Percentiles rank a stretch among this genome's conserved stretches.
Evolutionary conservation across 2,888 invertebrate genomes (phyloP).

Genomic region (Sphaerophoria rueppellii): DNA sequence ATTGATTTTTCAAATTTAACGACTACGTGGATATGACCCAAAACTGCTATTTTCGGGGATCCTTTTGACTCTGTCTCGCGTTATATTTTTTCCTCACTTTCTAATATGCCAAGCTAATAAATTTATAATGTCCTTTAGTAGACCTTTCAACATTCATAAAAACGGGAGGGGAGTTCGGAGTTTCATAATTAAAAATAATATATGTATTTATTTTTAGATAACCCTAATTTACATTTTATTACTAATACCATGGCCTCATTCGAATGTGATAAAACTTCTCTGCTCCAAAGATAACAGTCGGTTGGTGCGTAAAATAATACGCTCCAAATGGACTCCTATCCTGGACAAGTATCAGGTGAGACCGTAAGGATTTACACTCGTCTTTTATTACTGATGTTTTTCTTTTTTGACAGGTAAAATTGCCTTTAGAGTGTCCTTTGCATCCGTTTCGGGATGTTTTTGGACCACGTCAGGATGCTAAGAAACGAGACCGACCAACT

Average conservation of each 20-base stretch:
- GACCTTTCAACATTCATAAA: background rate
- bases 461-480: slow-evolving; percentile 92
- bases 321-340: slow-evolving; percentile 95
- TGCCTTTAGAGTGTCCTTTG: slow-evolving; percentile 95
- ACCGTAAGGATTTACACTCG: background rate
- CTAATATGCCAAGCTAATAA: background rate
- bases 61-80: slow-evolving; percentile 20
- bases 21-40: slow-evolving; percentile 42
- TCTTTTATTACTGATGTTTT: background rate
- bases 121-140: background rate
- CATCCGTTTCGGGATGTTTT: slow-evolving; percentile 94
- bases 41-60: slow-evolving; percentile 50
- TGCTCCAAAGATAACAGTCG: slow-evolving; percentile 95
- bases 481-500: slow-evolving; percentile 91
- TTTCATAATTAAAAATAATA: slow-evolving; percentile 37
- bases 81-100: slow-evolving; percentile 12
- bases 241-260: slow-evolving; percentile 94
- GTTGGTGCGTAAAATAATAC: slow-evolving; percentile 92
- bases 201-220: slow-evolving; percentile 84
- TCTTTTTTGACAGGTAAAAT: slow-evolving; percentile 84
- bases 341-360: slow-evolving; percentile 90
- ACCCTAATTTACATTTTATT: slow-evolving; percentile 91
- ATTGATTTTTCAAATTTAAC: slow-evolving; percentile 70
- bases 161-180: background rate
- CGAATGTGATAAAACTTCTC: slow-evolving; percentile 92